Conservation (phyloP, 2,797 vertebrate species). For the Chelon labrosus region DNA sequence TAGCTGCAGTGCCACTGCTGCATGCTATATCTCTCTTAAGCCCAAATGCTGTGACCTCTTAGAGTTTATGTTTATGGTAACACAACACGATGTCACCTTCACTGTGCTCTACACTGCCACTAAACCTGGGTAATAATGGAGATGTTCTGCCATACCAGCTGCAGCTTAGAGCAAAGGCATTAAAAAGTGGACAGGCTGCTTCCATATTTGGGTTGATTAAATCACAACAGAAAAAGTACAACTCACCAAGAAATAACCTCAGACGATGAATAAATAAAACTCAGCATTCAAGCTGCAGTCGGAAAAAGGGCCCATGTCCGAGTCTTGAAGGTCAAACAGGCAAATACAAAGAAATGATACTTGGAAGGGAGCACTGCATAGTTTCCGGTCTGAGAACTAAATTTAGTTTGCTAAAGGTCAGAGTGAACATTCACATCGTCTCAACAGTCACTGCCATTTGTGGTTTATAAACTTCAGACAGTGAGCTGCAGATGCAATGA, state of each 20-base stretch:
- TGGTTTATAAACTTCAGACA: constrained; percentile 11
- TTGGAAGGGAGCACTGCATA: constrained; percentile 15
- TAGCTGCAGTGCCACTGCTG: constrained; percentile 33
- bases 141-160: constrained; percentile 39
- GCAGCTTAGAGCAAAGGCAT: constrained; percentile 17
- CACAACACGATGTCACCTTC: constrained; percentile 63
- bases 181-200: not conserved
- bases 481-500: constrained; percentile 7
- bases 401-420: constrained; percentile 56
- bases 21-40: constrained; percentile 37
- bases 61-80: constrained; percentile 62
- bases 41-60: constrained; percentile 49
- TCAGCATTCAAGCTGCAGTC: not conserved
- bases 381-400: constrained; percentile 37
- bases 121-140: constrained; percentile 46
- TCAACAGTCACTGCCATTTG: constrained; percentile 14
- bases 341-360: constrained; percentile 22
- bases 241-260: constrained; percentile 2
- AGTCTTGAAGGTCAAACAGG: constrained; percentile 38
- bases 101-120: constrained; percentile 35
- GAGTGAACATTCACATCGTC: constrained; percentile 27
- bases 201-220: constrained; percentile 1
- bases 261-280: constrained; percentile 5
- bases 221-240: constrained; percentile 12
- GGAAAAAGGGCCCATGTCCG: not conserved